Conservation (phyloP, 2,113 vertebrate genomes). For the Grantiella picta region DNA sequence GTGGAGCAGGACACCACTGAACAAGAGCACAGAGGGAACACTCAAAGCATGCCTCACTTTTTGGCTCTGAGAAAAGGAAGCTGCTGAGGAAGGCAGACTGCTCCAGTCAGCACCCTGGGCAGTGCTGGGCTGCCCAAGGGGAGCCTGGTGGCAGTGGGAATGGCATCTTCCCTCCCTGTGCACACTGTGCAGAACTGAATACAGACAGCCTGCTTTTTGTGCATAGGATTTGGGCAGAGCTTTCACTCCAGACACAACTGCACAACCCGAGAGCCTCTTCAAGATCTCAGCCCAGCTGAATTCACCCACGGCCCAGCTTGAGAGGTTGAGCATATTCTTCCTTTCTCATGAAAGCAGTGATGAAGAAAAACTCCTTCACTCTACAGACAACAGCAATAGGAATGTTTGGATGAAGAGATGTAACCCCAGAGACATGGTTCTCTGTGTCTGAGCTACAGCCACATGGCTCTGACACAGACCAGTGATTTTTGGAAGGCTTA, state of each 20-base stretch:
- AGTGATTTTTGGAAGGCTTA: background rate
- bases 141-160: background rate
- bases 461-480: background rate
- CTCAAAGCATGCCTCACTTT: accelerated
- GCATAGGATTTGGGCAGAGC: background rate
- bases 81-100: background rate
- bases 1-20: background rate
- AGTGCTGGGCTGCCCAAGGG: background rate
- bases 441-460: background rate
- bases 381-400: background rate
- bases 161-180: background rate
- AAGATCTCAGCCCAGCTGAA: background rate
- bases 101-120: background rate
- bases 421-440: background rate
- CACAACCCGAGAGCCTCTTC: background rate
- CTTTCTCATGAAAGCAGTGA: background rate
- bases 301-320: background rate
- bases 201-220: background rate
- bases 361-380: background rate
- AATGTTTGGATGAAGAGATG: background rate
- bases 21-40: background rate
- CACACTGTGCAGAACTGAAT: background rate
- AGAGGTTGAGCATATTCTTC: background rate
- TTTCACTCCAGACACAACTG: background rate
- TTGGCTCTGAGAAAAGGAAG: background rate